phyloP scores from a whole-genome alignment of 1,140 invertebrate species.

The Heliconius eleuchia region DNA sequence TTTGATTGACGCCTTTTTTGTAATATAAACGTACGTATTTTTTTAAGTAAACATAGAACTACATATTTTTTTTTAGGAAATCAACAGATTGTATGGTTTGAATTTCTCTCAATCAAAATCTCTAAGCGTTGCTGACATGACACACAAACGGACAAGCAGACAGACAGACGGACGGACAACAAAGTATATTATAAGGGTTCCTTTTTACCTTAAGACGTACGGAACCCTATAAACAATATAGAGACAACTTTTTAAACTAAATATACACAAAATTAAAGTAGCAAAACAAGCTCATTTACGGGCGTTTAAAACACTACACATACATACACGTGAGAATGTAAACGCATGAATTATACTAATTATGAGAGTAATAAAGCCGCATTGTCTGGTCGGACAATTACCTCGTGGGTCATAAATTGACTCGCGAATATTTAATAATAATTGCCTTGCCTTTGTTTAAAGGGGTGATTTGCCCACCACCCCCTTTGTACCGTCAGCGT shows the following conservation, averaged over 20 bases:
- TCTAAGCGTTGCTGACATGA: no score
- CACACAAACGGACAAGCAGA: no score
- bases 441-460: constrained; percentile 76
- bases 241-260: constrained; percentile 29
- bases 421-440: constrained; percentile 76
- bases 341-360: constrained; percentile 61
- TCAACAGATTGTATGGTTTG: no score
- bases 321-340: constrained; percentile 33
- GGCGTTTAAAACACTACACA: constrained; percentile 33
- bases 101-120: no score
- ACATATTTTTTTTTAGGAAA: no score
- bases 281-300: constrained; percentile 2
- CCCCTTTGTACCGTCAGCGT: constrained; percentile 40
- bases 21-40: no score
- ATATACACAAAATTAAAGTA: constrained; percentile 25
- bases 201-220: no score
- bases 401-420: constrained; percentile 61
- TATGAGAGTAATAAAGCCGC: constrained; percentile 55
- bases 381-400: constrained; percentile 66
- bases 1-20: no score
- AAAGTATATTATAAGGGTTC: no score
- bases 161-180: no score
- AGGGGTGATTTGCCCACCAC: constrained; percentile 42
- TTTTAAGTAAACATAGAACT: no score
- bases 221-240: no score